Base-by-base conservation (phyloP, 1,140 invertebrate genomes). In the Antheraea pernyi region DNA sequence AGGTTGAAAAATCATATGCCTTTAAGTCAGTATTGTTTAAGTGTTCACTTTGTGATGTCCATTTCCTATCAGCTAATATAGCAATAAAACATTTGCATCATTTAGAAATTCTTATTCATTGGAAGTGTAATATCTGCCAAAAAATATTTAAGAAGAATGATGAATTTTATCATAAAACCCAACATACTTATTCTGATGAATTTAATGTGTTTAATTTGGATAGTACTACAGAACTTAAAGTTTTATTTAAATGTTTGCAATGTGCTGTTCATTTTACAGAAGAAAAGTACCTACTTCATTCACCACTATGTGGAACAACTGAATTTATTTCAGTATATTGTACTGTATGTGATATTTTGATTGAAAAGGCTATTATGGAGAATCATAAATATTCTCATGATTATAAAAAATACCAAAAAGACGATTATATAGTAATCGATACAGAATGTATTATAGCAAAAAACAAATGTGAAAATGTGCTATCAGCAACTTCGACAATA, bases 171-270 rank as follows among this genome's bases (percentile, higher is more conserved):
- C 88, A 90, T 75, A 60, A 61, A 53, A 71, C 76, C 68, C 88
- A 90, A 76, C 88, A 90, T 76, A 64, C 39, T 19, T 70, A 68
- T 68, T 74, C 76, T 16, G 65, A 81, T 18, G 71, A 69, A 19
- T 79, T 88, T 63, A 73, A 48, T 59, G 75, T 81, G 18, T 71
- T 77, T 53, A 68, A 80, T 62, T 67, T 87, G 39, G 42, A 19
- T 70, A 72, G 76, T 46, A 19, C 66, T 61, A 39, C 61, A 65
- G 22, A 70, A 22, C 59, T 58, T 18, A 73, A 67, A 69, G 30
- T 84, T 66, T 71, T 88, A 59, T 83, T 78, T 67, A 82, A 77
- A 70, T 88, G 84, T 80, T 58, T 72, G 7, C 84, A 79, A 65
- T 86, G 85, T 70, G 46, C 70, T 67, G 69, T 80, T 18, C 78